These are phyloP conservation scores for Corythaeola cristata DNA, from an alignment of 2,113 vertebrate species.

Conservation along the genomic window DNA sequence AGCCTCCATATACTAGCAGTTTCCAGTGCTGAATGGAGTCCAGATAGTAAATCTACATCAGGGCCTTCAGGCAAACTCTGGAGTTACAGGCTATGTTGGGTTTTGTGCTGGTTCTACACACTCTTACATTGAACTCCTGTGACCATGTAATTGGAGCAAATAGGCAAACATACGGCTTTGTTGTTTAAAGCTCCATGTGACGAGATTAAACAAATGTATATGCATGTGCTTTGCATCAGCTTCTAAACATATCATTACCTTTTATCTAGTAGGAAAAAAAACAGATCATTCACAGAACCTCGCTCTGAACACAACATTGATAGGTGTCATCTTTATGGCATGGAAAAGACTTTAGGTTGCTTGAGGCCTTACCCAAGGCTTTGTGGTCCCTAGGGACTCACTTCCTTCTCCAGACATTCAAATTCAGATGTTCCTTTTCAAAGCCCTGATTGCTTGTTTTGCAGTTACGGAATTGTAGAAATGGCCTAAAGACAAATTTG, in stretches of 20 bases:
- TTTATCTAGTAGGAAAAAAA: not conserved
- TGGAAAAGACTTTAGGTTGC: not conserved
- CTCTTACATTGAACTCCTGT: not conserved
- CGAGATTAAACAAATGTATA: not conserved
- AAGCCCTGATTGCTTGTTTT: not conserved
- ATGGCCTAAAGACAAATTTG: not conserved
- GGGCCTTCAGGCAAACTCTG: not conserved
- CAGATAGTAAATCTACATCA: not conserved
- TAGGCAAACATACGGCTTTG: not conserved
- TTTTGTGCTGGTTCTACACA: not conserved
- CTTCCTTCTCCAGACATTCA: not conserved
- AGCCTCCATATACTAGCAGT: not conserved
- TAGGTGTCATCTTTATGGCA: not conserved
- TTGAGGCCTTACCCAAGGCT: not conserved
- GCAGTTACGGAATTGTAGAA: not conserved
- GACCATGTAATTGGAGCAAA: not conserved
- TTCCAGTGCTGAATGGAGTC: not conserved
- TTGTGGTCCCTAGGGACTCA: not conserved
- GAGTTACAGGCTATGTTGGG: not conserved
- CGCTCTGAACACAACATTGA: not conserved
- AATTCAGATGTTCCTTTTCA: not conserved
- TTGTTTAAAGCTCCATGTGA: not conserved
- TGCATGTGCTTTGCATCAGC: accelerated
- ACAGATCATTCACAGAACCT: not conserved
- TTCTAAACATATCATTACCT: not conserved